These are phyloP conservation scores for Axea sp. DNA, from an alignment of 2,888 invertebrate genomes.

Conservation along the genomic window DNA sequence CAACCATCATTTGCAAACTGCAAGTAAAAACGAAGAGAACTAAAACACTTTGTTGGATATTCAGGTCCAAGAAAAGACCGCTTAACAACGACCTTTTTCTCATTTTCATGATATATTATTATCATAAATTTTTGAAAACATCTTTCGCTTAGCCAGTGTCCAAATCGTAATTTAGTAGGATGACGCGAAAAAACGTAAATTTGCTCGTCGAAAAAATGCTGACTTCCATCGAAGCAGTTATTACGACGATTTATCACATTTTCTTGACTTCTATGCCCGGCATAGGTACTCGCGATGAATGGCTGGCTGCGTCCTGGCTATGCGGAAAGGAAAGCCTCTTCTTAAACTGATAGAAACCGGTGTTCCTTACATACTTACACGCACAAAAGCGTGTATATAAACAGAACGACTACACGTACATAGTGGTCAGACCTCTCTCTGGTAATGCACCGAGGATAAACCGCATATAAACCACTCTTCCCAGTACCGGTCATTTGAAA, in stretches of 20 bases:
- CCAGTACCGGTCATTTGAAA: slow-evolving; percentile 69
- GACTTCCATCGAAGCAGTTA: slow-evolving; percentile 67
- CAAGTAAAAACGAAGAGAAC: too few relatives aligned
- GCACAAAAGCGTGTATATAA: slow-evolving; percentile 42
- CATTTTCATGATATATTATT: slow-evolving; percentile 40
- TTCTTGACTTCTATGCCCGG: slow-evolving; percentile 61
- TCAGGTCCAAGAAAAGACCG: not conserved
- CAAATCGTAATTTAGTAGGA: slow-evolving; percentile 57
- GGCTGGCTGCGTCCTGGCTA: slow-evolving; percentile 78
- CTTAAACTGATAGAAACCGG: slow-evolving; percentile 63
- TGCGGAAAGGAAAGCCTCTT: slow-evolving; percentile 79
- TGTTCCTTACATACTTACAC: slow-evolving; percentile 54
- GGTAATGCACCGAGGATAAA: slow-evolving; percentile 65
- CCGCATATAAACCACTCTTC: slow-evolving; percentile 65
- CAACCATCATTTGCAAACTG: too few relatives aligned
- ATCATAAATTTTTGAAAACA: slow-evolving; percentile 50
- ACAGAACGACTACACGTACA: slow-evolving; percentile 57
- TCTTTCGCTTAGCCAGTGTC: slow-evolving; percentile 45
- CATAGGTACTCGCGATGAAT: slow-evolving; percentile 66
- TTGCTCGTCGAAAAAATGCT: slow-evolving; percentile 41
- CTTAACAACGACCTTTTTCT: not conserved
- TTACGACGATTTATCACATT: slow-evolving; percentile 70
- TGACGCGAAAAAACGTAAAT: slow-evolving; percentile 52
- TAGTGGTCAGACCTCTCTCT: slow-evolving; percentile 56
- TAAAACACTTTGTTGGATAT: not conserved